Evolutionary conservation across 1,140 invertebrate genomes (phyloP).

Genomic region (Leptopilina clavipes): DNA sequence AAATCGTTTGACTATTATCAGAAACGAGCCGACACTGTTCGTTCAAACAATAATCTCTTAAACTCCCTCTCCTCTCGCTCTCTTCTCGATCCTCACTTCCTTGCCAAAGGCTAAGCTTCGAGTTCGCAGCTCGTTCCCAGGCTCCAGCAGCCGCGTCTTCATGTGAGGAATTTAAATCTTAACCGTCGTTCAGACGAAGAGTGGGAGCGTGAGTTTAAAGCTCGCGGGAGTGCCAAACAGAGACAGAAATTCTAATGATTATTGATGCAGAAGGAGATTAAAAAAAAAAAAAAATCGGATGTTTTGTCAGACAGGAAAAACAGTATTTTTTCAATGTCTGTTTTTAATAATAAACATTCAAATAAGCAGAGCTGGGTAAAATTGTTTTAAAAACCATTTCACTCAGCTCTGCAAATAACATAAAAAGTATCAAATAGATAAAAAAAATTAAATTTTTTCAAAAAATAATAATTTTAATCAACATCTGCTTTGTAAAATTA

Average conservation of each 20-base stretch:
- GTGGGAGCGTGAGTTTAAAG: conserved; percentile 31
- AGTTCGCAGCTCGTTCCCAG: conserved; percentile 34
- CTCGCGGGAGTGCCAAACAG: conserved; percentile 40
- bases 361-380: too few relatives aligned
- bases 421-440: too few relatives aligned
- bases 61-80: neutral
- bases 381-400: too few relatives aligned
- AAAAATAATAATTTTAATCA: too few relatives aligned
- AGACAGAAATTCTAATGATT: neutral
- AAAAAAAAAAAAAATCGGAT: too few relatives aligned
- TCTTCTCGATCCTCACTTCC: conserved; percentile 3
- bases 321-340: too few relatives aligned
- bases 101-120: conserved; percentile 12
- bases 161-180: conserved; percentile 70
- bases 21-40: conserved; percentile 6
- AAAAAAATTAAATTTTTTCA: too few relatives aligned
- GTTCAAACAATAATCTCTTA: conserved; percentile 10
- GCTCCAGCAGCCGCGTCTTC: conserved; percentile 43
- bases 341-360: too few relatives aligned
- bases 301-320: too few relatives aligned
- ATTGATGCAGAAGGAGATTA: neutral
- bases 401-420: too few relatives aligned
- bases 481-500: too few relatives aligned
- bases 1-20: conserved; percentile 13
- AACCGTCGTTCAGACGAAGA: conserved; percentile 60